A percentile compares a stretch with the other conserved stretches of the same genome.
phyloP scores from a whole-genome alignment of 2,113 vertebrate genomes.

The Microcebus tavaratra region DNA sequence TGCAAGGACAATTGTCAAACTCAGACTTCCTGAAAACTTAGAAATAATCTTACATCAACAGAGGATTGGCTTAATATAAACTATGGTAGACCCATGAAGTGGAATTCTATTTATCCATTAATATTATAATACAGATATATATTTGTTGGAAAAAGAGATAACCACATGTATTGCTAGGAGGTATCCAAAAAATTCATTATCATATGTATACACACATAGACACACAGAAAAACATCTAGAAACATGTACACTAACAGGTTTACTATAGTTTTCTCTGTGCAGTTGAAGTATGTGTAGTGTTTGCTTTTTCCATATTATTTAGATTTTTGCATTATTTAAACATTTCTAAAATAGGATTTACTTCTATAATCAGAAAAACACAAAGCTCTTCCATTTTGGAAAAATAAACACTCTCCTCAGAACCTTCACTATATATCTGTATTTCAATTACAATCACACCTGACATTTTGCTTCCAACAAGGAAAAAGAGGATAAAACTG shows the following conservation, averaged over 20 bases:
- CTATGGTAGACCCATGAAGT: not conserved
- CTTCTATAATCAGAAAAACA: slow-evolving; percentile 43
- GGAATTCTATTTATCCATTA: slow-evolving; percentile 3
- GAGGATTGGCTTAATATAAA: not conserved
- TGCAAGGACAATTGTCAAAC: slow-evolving; percentile 54
- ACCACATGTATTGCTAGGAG: not conserved
- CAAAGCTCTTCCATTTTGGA: slow-evolving; percentile 21
- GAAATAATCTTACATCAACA: not conserved
- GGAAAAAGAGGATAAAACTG: not conserved
- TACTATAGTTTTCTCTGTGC: not conserved
- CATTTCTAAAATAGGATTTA: slow-evolving; percentile 16
- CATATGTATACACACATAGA: not conserved
- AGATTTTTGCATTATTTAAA: slow-evolving; percentile 5
- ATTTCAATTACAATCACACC: not conserved
- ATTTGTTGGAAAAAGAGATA: not conserved
- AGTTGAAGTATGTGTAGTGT: not conserved
- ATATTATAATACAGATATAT: not conserved
- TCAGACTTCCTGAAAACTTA: not conserved
- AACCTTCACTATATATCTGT: not conserved
- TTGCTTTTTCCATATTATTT: not conserved
- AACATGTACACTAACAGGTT: not conserved
- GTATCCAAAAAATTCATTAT: not conserved
- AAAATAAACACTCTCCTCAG: not conserved
- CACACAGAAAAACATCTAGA: not conserved
- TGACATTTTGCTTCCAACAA: not conserved